Evolutionary conservation across 2,888 invertebrate genomes (phyloP).

Genomic region (Metellina segmentata): DNA sequence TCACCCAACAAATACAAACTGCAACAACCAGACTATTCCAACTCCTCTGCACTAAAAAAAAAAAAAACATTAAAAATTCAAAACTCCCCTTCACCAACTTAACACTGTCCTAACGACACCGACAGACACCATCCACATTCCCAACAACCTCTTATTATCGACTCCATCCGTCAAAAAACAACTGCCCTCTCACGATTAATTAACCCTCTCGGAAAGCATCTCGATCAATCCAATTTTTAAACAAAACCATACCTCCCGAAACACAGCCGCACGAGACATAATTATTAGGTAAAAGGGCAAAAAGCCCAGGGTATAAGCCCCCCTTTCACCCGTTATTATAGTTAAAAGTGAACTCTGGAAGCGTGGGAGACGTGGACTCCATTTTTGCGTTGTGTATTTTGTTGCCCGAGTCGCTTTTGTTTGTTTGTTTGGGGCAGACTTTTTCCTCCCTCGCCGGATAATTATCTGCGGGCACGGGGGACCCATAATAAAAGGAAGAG

Average conservation of each 20-base stretch:
- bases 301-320: slow-evolving; percentile 25
- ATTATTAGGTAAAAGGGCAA: slow-evolving; percentile 54
- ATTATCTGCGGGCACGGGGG: slow-evolving; percentile 49
- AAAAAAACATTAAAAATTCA: neutral
- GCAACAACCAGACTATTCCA: too few relatives aligned
- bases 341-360: slow-evolving; percentile 42
- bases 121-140: neutral
- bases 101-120: neutral
- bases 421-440: slow-evolving; percentile 8
- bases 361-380: neutral
- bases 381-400: slow-evolving; percentile 27
- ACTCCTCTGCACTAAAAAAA: neutral
- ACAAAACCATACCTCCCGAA: neutral
- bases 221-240: neutral
- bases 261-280: slow-evolving; percentile 26
- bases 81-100: neutral
- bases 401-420: neutral
- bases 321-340: slow-evolving; percentile 37
- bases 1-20: too few relatives aligned
- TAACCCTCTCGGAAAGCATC: neutral
- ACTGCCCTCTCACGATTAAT: neutral
- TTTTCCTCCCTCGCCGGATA: slow-evolving; percentile 3
- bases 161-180: slow-evolving; percentile 1
- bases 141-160: slow-evolving; percentile 4
- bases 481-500: slow-evolving; percentile 58